Base-by-base conservation (phyloP, 2,888 invertebrate genomes). In the Eumacrocentrus americanus region DNA sequence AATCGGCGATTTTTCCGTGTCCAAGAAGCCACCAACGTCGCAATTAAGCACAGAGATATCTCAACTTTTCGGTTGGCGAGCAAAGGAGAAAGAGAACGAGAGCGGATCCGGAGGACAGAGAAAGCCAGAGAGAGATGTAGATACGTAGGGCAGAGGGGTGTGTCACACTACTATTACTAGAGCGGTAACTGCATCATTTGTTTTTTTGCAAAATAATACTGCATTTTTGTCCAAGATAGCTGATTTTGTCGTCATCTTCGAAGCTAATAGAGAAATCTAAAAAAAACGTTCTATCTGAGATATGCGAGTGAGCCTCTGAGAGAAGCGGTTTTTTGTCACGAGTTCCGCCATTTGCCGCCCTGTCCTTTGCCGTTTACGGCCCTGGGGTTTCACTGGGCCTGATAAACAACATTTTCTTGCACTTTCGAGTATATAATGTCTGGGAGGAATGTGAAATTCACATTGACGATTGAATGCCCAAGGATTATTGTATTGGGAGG, bases 131-230 rank as follows among this genome's bases (percentile, higher is more conserved):
- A 61, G 60, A 62, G 62, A 54, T 55, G 66, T 62, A 67, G 67
- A 70, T 9, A 6, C 68, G 68, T 70, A 66, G 67, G 52, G 47
- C 65, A 55, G 61, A 69, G 70, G 70, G 70, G 70, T 70, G 70
- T 70, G 70, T 69, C 70, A 62, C 48, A 61, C 59, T n/a, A 34
- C 25, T n/a, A 18, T 66, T 62, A 20, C n/a, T n/a, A 20, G 16
- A n/a, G n/a, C n/a, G n/a, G n/a, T n/a, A n/a, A n/a, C n/a, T 22
- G 23, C 23, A 46, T 46, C 11, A 46, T 7, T 46, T 16, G 5
- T 6, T 11, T 22, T 46, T 46, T 46, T 4, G n/a, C n/a, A n/a
- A n/a, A n/a, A n/a, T n/a, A n/a, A n/a, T n/a, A 7, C 9, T 20
- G 3, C 20, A 20, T 11, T 20, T 46, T 20, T 22, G 9, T 12